Conservation (phyloP, 2,797 vertebrate species). For the Hypotaenidia okinawae region DNA sequence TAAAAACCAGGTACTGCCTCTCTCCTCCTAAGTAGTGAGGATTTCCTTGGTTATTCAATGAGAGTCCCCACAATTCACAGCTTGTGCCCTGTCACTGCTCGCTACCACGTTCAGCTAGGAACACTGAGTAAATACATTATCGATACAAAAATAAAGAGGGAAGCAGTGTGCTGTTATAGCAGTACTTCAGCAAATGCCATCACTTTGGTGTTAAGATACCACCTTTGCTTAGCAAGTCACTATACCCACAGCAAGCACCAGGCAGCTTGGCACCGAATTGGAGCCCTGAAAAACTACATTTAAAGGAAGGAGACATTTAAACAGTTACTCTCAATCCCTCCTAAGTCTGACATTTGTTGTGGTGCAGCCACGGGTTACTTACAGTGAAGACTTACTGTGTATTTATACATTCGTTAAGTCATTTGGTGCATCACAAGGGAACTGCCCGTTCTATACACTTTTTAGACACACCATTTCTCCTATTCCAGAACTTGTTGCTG, state of each 20-base stretch:
- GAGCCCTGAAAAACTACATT: background rate
- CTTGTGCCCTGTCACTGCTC: background rate
- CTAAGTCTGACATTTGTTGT: background rate
- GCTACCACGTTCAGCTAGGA: background rate
- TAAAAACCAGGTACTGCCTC: slow-evolving; percentile 21
- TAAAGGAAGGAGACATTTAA: background rate
- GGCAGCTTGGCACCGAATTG: background rate
- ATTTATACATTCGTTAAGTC: background rate
- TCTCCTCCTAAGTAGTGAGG: background rate
- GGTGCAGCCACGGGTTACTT: background rate
- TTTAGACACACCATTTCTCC: background rate
- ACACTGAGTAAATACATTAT: background rate
- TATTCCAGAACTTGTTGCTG: background rate
- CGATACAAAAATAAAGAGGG: background rate
- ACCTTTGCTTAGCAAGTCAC: background rate
- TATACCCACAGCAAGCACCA: background rate
- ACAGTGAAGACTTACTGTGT: background rate
- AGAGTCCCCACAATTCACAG: background rate
- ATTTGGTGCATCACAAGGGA: background rate
- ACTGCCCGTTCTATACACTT: background rate
- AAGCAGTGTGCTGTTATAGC: background rate
- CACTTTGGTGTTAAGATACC: background rate
- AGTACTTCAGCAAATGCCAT: background rate
- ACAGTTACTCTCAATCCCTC: background rate
- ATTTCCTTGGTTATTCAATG: slow-evolving; percentile 20